A percentile compares a stretch with the other conserved stretches of the same genome.
These are phyloP conservation scores for Euphonia xanthogaster DNA, from an alignment of 2,797 vertebrate genomes.

Conservation along the genomic window DNA sequence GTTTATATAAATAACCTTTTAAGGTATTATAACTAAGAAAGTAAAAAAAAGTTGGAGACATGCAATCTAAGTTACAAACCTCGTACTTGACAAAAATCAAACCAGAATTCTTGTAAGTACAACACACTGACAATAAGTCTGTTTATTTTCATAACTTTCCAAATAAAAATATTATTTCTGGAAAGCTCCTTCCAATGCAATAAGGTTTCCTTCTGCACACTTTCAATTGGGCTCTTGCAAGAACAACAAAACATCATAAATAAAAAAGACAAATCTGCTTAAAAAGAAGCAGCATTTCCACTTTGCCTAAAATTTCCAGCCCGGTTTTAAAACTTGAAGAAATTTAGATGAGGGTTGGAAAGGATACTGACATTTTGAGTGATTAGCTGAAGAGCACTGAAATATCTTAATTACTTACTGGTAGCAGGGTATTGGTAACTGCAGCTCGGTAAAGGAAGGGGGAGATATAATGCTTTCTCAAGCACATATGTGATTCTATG, in stretches of 20 bases:
- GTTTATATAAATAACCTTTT: not conserved
- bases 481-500: constrained; percentile 79
- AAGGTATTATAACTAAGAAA: not conserved
- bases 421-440: constrained; percentile 36
- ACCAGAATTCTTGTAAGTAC: not conserved
- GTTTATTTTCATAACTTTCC: not conserved
- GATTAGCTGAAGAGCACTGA: constrained; percentile 15
- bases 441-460: constrained; percentile 56
- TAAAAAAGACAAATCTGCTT: not conserved
- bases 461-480: constrained; percentile 69
- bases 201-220: not conserved
- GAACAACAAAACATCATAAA: not conserved
- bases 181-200: not conserved
- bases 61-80: not conserved
- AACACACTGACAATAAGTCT: not conserved
- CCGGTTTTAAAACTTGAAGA: not conserved
- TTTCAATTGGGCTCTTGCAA: not conserved
- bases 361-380: constrained; percentile 24
- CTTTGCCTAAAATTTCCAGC: not conserved
- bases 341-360: constrained; percentile 10
- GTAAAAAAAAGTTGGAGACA: not conserved
- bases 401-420: constrained; percentile 31
- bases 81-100: not conserved
- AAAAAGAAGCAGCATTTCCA: not conserved
- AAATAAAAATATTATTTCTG: not conserved